phyloP scores from a whole-genome alignment of 2,888 invertebrate genomes.

The Aleiodes alternator region DNA sequence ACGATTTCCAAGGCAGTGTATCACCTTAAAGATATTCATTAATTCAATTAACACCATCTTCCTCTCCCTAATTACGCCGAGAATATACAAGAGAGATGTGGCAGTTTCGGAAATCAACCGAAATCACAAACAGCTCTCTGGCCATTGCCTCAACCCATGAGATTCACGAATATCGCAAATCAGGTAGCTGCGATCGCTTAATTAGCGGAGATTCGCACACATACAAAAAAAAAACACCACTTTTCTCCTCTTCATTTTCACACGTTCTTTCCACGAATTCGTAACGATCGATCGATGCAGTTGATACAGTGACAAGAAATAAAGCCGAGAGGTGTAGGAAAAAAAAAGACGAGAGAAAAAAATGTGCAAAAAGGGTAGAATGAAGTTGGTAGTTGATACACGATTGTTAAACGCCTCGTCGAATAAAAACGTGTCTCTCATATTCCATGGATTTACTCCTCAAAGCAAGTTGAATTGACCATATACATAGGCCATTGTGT shows the following conservation, averaged over 20 bases:
- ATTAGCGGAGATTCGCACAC: constrained; percentile 58
- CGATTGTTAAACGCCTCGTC: too few species aligned
- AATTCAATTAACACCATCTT: constrained; percentile 31
- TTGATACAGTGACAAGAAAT: neutral
- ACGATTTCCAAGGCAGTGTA: neutral
- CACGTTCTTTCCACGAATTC: neutral
- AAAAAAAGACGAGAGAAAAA: neutral
- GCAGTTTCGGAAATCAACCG: constrained; percentile 43
- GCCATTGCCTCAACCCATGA: constrained; percentile 12
- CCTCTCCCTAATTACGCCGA: constrained; percentile 20
- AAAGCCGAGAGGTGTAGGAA: neutral
- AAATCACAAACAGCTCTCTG: constrained; percentile 45
- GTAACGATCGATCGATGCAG: constrained; percentile 17
- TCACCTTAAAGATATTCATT: constrained; percentile 10
- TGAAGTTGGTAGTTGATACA: too few species aligned
- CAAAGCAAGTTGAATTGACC: neutral
- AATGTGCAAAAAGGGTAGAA: too few species aligned
- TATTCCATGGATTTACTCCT: too few species aligned
- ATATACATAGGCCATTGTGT: neutral
- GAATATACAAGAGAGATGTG: neutral
- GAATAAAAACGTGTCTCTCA: too few species aligned
- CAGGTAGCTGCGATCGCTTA: constrained; percentile 58
- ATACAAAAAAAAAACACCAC: constrained; percentile 17
- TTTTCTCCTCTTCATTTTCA: constrained; percentile 44
- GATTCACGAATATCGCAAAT: constrained; percentile 7